Evolutionary conservation across 1,140 invertebrate genomes (phyloP).

Genomic region (Drosophila lini): DNA sequence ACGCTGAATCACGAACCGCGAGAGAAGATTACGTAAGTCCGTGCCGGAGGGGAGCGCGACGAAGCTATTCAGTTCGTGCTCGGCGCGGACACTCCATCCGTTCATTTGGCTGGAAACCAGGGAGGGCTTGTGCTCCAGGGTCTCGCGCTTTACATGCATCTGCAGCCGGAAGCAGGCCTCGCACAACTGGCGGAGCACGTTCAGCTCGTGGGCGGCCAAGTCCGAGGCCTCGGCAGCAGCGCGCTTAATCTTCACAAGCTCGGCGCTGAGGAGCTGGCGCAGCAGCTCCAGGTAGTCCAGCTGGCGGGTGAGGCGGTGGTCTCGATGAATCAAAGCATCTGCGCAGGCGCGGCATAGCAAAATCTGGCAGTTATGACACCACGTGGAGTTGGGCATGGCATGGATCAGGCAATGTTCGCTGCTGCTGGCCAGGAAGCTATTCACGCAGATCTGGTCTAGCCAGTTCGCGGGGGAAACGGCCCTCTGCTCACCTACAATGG

Average conservation of each 20-base stretch:
- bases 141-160: conserved; percentile 82
- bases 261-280: conserved; percentile 87
- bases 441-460: conserved; percentile 30
- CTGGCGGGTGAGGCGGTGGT: conserved; percentile 88
- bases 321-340: conserved; percentile 87
- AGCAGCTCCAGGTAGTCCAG: conserved; percentile 89
- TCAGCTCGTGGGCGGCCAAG: conserved; percentile 88
- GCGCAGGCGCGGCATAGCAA: conserved; percentile 89
- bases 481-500: conserved; percentile 4
- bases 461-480: not conserved
- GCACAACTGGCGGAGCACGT: conserved; percentile 87
- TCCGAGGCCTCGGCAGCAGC: conserved; percentile 87
- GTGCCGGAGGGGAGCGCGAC: conserved; percentile 87
- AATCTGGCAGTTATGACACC: conserved; percentile 89
- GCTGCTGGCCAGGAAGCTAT: conserved; percentile 21
- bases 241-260: conserved; percentile 85
- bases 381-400: conserved; percentile 89
- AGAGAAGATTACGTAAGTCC: conserved; percentile 87
- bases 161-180: conserved; percentile 86
- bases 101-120: conserved; percentile 86
- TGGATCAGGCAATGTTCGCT: conserved; percentile 89
- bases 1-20: conserved; percentile 85
- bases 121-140: conserved; percentile 85
- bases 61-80: conserved; percentile 87
- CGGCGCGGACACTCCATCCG: conserved; percentile 85